phyloP scores from a whole-genome alignment of 2,797 vertebrate genomes.

The Cetoscarus ocellatus region DNA sequence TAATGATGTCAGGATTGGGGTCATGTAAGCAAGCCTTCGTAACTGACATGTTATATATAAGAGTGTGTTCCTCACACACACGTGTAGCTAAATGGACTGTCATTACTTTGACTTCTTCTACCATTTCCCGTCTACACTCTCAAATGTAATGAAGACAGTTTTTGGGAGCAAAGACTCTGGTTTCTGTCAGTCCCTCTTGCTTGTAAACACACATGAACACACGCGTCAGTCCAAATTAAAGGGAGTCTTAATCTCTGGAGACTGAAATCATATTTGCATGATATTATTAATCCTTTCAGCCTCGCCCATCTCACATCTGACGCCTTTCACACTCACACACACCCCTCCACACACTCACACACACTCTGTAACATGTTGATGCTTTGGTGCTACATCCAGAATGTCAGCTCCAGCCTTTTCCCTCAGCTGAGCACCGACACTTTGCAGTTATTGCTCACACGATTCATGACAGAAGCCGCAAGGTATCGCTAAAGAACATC shows the following conservation, averaged over 20 bases:
- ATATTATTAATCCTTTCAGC: constrained; percentile 65
- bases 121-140: constrained; percentile 1
- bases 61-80: background rate
- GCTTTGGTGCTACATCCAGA: constrained; percentile 50
- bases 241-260: constrained; percentile 51
- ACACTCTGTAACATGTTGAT: constrained; percentile 9
- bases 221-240: constrained; percentile 37
- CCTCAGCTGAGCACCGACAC: constrained; percentile 54
- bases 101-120: constrained; percentile 11
- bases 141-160: constrained; percentile 68
- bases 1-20: too few species aligned
- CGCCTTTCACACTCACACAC: constrained; percentile 20
- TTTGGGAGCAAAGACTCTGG: constrained; percentile 50
- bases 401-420: constrained; percentile 73
- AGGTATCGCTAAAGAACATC: constrained; percentile 71
- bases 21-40: too few species aligned
- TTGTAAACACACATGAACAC: background rate
- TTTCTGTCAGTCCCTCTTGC: constrained; percentile 35
- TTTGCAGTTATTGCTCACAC: constrained; percentile 68
- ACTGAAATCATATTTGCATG: constrained; percentile 65
- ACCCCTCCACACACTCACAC: constrained; percentile 6
- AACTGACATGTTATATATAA: too few species aligned
- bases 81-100: constrained; percentile 1
- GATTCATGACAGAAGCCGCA: constrained; percentile 67
- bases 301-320: constrained; percentile 1